A percentile compares a stretch with the other conserved stretches of the same genome.
Conservation (phyloP, 2,797 vertebrate genomes). For the Pseudochaenichthys georgianus region DNA sequence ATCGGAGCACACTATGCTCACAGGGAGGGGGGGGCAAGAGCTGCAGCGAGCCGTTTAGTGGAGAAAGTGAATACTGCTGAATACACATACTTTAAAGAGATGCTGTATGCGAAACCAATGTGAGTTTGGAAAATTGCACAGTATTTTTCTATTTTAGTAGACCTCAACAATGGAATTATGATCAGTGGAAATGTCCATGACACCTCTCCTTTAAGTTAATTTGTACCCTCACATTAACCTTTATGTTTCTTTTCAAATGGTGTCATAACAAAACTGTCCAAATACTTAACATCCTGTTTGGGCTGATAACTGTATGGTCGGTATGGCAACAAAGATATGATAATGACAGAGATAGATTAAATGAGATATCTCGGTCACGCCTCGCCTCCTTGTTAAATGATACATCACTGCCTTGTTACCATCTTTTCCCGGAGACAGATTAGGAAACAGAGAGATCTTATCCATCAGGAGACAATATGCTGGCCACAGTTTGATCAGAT, state of each 20-base stretch:
- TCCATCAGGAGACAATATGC: constrained; percentile 16
- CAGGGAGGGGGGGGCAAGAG: no score
- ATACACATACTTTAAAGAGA: no score
- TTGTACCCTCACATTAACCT: background rate
- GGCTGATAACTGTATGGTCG: constrained; percentile 30
- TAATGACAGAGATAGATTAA: constrained; percentile 31
- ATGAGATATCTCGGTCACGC: constrained; percentile 32
- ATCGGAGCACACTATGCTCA: no score
- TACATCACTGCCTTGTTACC: constrained; percentile 29
- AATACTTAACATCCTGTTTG: constrained; percentile 45
- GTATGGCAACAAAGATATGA: constrained; percentile 32
- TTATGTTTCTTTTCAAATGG: background rate
- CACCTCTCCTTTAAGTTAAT: background rate
- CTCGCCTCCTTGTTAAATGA: constrained; percentile 37
- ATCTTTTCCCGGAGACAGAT: constrained; percentile 9
- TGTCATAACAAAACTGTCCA: constrained; percentile 15
- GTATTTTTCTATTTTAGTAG: no score
- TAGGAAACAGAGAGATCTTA: constrained; percentile 6
- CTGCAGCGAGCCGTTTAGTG: no score
- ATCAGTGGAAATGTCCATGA: no score
- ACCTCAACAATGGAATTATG: no score
- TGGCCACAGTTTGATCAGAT: constrained; percentile 51
- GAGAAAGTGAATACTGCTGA: no score
- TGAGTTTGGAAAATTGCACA: no score
- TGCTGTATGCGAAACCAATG: no score